Base-by-base conservation (phyloP, 2,888 invertebrate species). In the Caradrina kadenii region DNA sequence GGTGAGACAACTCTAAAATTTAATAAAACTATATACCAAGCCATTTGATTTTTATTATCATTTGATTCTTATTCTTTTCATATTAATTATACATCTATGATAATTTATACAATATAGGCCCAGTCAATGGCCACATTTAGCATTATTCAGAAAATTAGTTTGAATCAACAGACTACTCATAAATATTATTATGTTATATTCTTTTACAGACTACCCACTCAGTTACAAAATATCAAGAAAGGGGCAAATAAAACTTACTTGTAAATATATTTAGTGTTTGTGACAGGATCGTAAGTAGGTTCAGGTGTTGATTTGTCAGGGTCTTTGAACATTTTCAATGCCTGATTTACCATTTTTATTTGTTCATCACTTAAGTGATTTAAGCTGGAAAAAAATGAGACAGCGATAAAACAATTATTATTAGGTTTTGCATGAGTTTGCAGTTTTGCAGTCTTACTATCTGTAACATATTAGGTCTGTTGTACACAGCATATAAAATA, bases 341-440 rank as follows among this genome's bases (percentile, higher is more conserved):
- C 94, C 78, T 95, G 92, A 76, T 93, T 93, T 2, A 95, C 95
- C 88, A 95, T 92, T 76, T 93, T 93, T 89, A 94, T 92, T 82
- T 96, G 94, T 42, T 93, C 92, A 79, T 92, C 89, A 62, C 88
- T 94, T 39, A 95, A 86, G 71, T 93, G 90, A 76, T 93, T 95
- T 70, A 95, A 89, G 86, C 95, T 95, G 88, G 31, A 93, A 89
- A n/a, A 54, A 13, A 72, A 63, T 64, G 2, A 52, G 0, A 59
- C 6, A 42, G n/a, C 0, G 0, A 58, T 53, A 35, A 26, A 49
- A 53, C 2, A 56, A 68, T 61, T 26, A 59, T 72, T 54, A 31
- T 11, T 31, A 26, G 10, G 13, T 63, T 39, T 13, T 54, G 6
- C 5, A 26, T 50, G 22, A 45, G 13, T 55, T 48, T 49, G 42